Base-by-base conservation (phyloP, 1,140 invertebrate genomes). In the Bombus picipes region DNA sequence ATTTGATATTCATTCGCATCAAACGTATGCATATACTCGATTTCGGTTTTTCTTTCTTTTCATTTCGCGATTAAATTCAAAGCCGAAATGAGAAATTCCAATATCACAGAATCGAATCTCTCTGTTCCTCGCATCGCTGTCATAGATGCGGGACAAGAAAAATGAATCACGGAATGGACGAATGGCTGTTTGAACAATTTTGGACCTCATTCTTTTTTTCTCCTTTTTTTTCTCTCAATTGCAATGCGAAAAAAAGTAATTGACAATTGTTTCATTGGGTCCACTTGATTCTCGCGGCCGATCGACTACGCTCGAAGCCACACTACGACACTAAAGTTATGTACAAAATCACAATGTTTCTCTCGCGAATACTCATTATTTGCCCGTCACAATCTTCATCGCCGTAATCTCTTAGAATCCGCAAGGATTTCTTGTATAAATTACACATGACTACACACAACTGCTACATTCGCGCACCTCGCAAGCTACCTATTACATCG, bases 81-180 rank as follows among this genome's bases (percentile, higher is more conserved):
- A 91, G 87, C 83, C 83, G 83, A 89, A 83, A 89, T 78, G 82
- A 90, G 90, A 92, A 91, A 92, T 92, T 91, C 89, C 86, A 85
- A 87, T 71, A 91, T 90, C 93, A 88, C 89, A 93, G 91, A 93
- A 92, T 90, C 88, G 75, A 85, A 75, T 81, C 89, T 90, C 76
- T 86, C 88, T 80, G 85, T 72, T 74, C 74, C 72, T 66, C 68
- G 83, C 74, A 62, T 81, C 68, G 47, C 6, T 81, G 76, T 83
- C 65, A 13, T 70, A 28, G 73, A 59, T 59, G 83, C 84, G 62
- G 28, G 34, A 79, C 43, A 75, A 81, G 71, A 81, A 81, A 85
- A 81, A 75, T 53, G 32, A 73, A 47, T 65, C 77, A 65, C 62
- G 70, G 72, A 81, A 81, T 75, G 78, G 79, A 81, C 79, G 84